These are phyloP conservation scores for Anolis sagrei DNA, from an alignment of 2,113 vertebrate genomes.

Conservation along the genomic window DNA sequence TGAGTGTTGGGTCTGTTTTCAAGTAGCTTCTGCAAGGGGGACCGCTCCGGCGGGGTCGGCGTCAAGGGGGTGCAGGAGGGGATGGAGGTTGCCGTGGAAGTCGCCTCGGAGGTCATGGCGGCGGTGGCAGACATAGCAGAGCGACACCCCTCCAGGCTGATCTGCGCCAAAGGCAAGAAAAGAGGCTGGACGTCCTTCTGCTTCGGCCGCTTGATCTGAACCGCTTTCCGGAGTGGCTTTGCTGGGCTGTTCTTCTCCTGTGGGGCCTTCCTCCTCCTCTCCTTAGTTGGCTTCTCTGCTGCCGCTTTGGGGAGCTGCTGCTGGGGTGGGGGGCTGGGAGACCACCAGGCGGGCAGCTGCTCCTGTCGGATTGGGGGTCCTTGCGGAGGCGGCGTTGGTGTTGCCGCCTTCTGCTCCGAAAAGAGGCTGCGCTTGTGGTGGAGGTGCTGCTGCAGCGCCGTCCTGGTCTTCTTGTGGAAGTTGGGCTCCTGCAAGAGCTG, in stretches of 20 bases:
- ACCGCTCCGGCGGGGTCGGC: conserved; percentile 73
- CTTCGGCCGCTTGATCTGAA: conserved; percentile 91
- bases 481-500: conserved; percentile 31
- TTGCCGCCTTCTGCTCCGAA: conserved; percentile 69
- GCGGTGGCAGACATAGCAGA: conserved; percentile 31
- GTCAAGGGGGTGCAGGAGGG: conserved; percentile 65
- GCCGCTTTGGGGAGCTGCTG: conserved; percentile 53
- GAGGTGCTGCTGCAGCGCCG: conserved; percentile 94
- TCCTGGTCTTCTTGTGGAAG: conserved; percentile 89
- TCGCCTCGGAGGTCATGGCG: conserved; percentile 62
- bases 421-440: conserved; percentile 95
- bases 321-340: conserved; percentile 54
- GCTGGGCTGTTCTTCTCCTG: conserved; percentile 75
- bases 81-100: conserved; percentile 63
- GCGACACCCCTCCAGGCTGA: conserved; percentile 81
- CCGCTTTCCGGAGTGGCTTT: conserved; percentile 85
- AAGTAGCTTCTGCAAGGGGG: conserved; percentile 74
- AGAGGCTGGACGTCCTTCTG: conserved; percentile 88
- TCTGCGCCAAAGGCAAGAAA: conserved; percentile 89
- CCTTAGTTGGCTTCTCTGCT: conserved; percentile 87
- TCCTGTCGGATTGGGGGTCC: conserved; percentile 60
- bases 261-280: conserved; percentile 87
- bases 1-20: conserved; percentile 85
- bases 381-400: neutral
- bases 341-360: conserved; percentile 88